Conservation (phyloP, 2,888 invertebrate species). For the Lydus trimaculatus region DNA sequence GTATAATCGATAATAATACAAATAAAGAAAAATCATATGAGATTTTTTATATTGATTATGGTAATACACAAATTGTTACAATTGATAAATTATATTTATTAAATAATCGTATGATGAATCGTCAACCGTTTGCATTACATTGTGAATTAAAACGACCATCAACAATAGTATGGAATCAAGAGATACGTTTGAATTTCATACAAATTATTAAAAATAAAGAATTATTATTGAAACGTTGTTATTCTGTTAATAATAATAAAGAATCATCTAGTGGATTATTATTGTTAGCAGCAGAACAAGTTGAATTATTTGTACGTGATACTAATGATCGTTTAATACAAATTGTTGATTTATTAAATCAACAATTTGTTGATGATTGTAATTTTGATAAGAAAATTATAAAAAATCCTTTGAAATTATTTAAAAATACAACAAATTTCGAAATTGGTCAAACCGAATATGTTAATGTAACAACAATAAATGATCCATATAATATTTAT, state of each 20-base stretch:
- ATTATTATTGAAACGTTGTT: constrained; percentile 37
- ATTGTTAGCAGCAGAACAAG: too few relatives aligned
- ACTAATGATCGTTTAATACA: constrained; percentile 15
- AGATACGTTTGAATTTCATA: constrained; percentile 65
- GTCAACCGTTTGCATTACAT: constrained; percentile 65
- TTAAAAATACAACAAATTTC: constrained; percentile 46
- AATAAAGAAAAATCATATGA: constrained; percentile 57
- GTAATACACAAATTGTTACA: constrained; percentile 63
- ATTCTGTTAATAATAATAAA: constrained; percentile 40
- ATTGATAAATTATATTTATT: constrained; percentile 61
- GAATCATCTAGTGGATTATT: neutral
- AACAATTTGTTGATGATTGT: neutral
- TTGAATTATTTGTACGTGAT: constrained; percentile 24
- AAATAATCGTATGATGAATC: constrained; percentile 49
- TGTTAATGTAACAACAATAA: constrained; percentile 67
- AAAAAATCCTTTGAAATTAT: constrained; percentile 33
- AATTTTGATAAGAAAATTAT: neutral
- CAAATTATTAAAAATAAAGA: constrained; percentile 68
- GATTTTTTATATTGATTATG: constrained; percentile 72
- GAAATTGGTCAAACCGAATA: constrained; percentile 59
- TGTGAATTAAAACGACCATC: constrained; percentile 69
- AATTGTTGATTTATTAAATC: constrained; percentile 9
- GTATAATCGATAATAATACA: constrained; percentile 38
- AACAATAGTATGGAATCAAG: constrained; percentile 63
- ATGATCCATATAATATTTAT: constrained; percentile 72